Conservation (phyloP, 1,140 invertebrate species). For the Matsumurasca onukii region DNA sequence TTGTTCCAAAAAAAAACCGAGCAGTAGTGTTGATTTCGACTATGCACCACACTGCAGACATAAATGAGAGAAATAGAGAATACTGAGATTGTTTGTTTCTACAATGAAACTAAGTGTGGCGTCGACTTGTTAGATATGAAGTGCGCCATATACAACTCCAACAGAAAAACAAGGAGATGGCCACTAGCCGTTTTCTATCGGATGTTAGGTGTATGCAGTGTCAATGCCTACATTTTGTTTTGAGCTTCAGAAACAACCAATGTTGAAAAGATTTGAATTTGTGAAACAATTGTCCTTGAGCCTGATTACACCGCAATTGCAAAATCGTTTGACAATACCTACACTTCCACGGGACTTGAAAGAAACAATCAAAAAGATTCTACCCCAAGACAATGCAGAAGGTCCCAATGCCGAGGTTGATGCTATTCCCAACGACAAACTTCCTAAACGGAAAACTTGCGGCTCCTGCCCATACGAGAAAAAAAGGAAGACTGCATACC, state of each 20-base stretch:
- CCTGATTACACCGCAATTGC: constrained; percentile 36
- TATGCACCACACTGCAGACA: constrained; percentile 39
- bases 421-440: neutral
- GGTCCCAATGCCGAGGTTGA: neutral
- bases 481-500: constrained; percentile 7
- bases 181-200: constrained; percentile 52
- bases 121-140: constrained; percentile 46
- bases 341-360: constrained; percentile 17
- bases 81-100: no score
- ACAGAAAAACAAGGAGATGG: constrained; percentile 53
- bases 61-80: constrained; percentile 40
- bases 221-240: no score
- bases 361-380: constrained; percentile 2
- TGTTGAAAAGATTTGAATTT: constrained; percentile 35
- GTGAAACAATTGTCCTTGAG: constrained; percentile 36
- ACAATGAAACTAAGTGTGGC: constrained; percentile 16
- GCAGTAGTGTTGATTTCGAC: constrained; percentile 40
- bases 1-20: constrained; percentile 43
- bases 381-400: neutral
- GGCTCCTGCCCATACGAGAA: constrained; percentile 5
- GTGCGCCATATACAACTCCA: constrained; percentile 37
- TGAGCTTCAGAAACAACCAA: constrained; percentile 24
- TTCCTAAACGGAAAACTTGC: constrained; percentile 23
- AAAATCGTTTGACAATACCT: constrained; percentile 37
- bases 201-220: constrained; percentile 16